Evolutionary conservation across 2,888 invertebrate genomes (phyloP).

Genomic region (Eretmocerus hayati): DNA sequence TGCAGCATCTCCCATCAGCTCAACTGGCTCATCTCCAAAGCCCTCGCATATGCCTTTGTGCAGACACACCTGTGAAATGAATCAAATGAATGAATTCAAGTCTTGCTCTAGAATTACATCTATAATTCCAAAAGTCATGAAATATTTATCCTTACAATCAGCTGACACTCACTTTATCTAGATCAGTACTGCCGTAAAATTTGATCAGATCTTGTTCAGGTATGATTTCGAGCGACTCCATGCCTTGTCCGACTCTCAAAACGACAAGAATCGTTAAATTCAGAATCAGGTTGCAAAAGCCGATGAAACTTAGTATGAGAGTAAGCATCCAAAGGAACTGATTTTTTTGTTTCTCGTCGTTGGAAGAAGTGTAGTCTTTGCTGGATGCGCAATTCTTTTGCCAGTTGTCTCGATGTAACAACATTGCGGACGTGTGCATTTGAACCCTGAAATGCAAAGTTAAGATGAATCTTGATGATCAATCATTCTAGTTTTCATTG

Average conservation of each 20-base stretch:
- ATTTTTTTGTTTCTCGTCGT: conserved; percentile 32
- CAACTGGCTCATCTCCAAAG: conserved; percentile 46
- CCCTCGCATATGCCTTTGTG: conserved; percentile 42
- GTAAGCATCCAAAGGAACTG: conserved; percentile 68
- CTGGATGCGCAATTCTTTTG: conserved; percentile 5
- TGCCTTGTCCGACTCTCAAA: conserved; percentile 70
- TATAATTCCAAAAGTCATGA: too few species aligned
- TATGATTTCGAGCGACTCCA: conserved; percentile 79
- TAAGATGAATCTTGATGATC: too few species aligned
- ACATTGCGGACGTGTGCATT: conserved; percentile 13
- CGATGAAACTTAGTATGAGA: conserved; percentile 60
- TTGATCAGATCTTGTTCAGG: conserved; percentile 68
- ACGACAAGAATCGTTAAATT: conserved; percentile 78
- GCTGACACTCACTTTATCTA: conserved; percentile 62
- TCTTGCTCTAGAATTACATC: too few species aligned
- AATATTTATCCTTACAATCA: too few species aligned
- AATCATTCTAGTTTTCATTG: too few species aligned
- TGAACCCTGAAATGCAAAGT: conserved; percentile 12
- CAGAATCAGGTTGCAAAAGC: conserved; percentile 67
- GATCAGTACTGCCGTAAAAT: conserved; percentile 69
- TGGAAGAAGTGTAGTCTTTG: conserved; percentile 5
- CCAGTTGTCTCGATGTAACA: conserved; percentile 17
- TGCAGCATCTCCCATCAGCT: conserved; percentile 42
- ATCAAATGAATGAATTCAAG: too few species aligned
- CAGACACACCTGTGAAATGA: conserved; percentile 37